phyloP scores from a whole-genome alignment of 2,113 vertebrate species.

The Varanus komodoensis region DNA sequence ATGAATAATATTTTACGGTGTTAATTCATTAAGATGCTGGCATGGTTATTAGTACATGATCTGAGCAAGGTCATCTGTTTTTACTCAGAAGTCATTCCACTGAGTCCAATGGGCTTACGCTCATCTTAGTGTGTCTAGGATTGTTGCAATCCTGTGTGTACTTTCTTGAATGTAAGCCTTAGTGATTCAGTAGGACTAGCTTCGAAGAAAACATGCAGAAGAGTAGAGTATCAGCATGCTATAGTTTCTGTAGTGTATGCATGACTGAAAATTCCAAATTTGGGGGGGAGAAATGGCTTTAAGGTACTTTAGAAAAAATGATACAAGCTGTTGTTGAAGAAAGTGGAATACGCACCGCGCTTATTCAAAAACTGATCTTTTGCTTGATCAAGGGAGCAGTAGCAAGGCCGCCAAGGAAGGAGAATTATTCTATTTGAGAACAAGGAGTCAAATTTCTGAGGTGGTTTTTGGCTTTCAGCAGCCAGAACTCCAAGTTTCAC shows the following conservation, averaged over 20 bases:
- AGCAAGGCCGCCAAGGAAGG: background rate
- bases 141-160: background rate
- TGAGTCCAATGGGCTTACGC: background rate
- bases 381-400: background rate
- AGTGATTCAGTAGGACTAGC: background rate
- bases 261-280: background rate
- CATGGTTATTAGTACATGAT: conserved; percentile 19
- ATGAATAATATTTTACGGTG: conserved; percentile 41
- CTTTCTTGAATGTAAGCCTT: background rate
- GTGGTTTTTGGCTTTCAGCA: background rate
- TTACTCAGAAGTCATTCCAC: background rate
- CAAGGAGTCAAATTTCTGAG: background rate
- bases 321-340: background rate
- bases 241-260: background rate
- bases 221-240: background rate
- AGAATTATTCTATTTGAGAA: background rate
- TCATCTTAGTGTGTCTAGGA: background rate
- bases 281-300: background rate
- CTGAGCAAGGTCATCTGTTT: background rate
- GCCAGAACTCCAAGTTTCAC: background rate
- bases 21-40: conserved; percentile 38
- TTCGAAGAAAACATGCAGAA: background rate
- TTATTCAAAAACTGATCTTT: background rate
- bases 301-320: background rate
- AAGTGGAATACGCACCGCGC: background rate